Percentiles rank a stretch among this genome's conserved stretches.
Conservation (phyloP, 2,113 vertebrate genomes). For the Procavia capensis region DNA sequence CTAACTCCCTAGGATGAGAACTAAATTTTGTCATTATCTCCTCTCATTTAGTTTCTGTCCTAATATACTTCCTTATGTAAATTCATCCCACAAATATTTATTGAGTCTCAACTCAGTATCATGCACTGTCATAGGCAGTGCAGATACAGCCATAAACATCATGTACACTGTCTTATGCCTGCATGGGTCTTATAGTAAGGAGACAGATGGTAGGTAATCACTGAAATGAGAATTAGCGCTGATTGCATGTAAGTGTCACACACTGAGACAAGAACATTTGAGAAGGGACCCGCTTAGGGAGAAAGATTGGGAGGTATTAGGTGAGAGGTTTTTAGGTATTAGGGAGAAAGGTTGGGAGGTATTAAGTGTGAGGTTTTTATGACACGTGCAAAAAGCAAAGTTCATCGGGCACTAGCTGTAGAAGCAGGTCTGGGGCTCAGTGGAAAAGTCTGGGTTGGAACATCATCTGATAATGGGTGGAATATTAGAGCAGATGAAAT, state of each 20-base stretch:
- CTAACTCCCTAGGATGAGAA: not conserved
- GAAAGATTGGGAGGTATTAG: not conserved
- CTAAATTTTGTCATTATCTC: conserved; percentile 23
- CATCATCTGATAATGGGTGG: conserved; percentile 5
- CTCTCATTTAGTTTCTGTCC: conserved; percentile 25
- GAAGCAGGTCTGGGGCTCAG: conserved; percentile 5
- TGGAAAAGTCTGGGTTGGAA: conserved; percentile 49
- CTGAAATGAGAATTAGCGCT: not conserved
- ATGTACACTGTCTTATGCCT: not conserved
- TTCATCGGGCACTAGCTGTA: not conserved
- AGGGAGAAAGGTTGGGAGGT: not conserved
- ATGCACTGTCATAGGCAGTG: not conserved
- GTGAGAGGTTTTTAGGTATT: not conserved
- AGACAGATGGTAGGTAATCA: not conserved
- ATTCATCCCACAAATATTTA: not conserved
- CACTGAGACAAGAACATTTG: not conserved
- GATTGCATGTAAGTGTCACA: not conserved
- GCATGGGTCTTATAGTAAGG: not conserved
- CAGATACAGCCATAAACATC: not conserved
- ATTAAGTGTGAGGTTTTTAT: not conserved
- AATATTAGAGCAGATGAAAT: conserved; percentile 51
- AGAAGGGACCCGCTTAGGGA: not conserved
- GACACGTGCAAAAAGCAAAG: not conserved
- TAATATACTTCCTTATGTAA: conserved; percentile 6
- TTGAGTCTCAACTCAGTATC: not conserved